Conservation (phyloP, 2,888 invertebrate genomes). For the Drosophila pseudotalamancana region DNA sequence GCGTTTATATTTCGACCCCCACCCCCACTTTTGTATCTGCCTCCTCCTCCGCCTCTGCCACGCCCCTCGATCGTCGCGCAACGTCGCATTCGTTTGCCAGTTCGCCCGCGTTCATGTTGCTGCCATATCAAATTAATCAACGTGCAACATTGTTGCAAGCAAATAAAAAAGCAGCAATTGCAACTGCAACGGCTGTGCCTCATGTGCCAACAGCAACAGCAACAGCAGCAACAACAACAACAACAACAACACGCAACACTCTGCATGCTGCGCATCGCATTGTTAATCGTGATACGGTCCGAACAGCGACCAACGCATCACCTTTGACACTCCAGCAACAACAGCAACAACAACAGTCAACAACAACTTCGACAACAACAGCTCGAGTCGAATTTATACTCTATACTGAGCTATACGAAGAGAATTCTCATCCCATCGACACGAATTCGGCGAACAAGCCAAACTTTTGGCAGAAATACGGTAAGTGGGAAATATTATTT, state of each 20-base stretch:
- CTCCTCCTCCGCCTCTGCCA: constrained; percentile 3
- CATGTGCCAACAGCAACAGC: constrained; percentile 48
- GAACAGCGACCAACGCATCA: constrained; percentile 66
- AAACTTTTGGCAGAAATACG: constrained; percentile 81
- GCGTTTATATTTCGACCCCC: constrained; percentile 22
- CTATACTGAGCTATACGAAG: constrained; percentile 74
- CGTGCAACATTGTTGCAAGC: constrained; percentile 78
- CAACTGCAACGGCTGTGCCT: constrained; percentile 38
- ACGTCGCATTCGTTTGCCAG: constrained; percentile 66
- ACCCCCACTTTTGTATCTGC: neutral
- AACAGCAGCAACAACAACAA: constrained; percentile 23
- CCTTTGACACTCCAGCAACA: constrained; percentile 66
- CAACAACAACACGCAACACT: constrained; percentile 32
- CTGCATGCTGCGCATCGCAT: constrained; percentile 65
- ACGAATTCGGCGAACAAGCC: constrained; percentile 29
- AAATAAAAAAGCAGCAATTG: constrained; percentile 48
- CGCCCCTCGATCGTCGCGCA: constrained; percentile 46
- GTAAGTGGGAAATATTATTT: constrained; percentile 81
- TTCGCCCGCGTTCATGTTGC: constrained; percentile 71
- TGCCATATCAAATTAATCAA: constrained; percentile 80
- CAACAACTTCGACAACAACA: constrained; percentile 47
- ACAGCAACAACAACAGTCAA: constrained; percentile 26
- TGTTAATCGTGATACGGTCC: constrained; percentile 74
- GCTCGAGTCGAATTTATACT: constrained; percentile 70
- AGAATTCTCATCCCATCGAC: constrained; percentile 42